Base-by-base conservation (phyloP, 2,888 invertebrate species). In the Erynnis tages region DNA sequence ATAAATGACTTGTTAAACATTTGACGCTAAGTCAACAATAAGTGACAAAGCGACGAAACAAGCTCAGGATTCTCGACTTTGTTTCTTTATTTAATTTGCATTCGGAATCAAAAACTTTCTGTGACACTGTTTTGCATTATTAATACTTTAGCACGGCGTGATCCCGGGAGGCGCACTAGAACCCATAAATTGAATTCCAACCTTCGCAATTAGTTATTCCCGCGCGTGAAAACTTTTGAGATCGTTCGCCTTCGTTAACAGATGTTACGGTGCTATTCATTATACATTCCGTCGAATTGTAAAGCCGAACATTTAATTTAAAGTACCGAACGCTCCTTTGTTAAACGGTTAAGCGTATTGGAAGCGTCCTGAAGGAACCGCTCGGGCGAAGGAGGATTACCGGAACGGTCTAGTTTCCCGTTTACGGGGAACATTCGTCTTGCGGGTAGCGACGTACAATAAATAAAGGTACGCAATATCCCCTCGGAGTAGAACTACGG, bases 101-200 rank as follows among this genome's bases (percentile, higher is more conserved):
- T 89, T 83, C 73, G 76, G 82, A 89, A 87, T 87, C 88, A 82
- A 87, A 88, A 88, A 88, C 86, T 89, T 89, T 81, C 75, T 81
- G 86, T 88, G 88, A 89, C 89, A 89, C 87, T 88, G 88, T 89
- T 89, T 89, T 89, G 88, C 89, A 89, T 89, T 89, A 89, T 86
- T 89, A 89, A 88, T 88, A 86, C 83, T 85, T 82, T 76, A 77
- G 80, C 78, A 77, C 79, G 73, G 81, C 83, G 79, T 84, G 87
- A 88, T 88, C 86, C 86, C 87, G 71, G 76, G 83, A 86, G 84
- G 81, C 83, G 79, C 78, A 86, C 86, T 85, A 87, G 86, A 82
- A 85, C 83, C 85, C 77, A 88, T 87, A 88, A 89, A 89, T 89
- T 88, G 88, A 87, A 89, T 89, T 86, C 82, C 83, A 85, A 83